A percentile compares a stretch with the other conserved stretches of the same genome.
Conservation (phyloP, 2,113 vertebrate species). For the Nicator chloris region DNA sequence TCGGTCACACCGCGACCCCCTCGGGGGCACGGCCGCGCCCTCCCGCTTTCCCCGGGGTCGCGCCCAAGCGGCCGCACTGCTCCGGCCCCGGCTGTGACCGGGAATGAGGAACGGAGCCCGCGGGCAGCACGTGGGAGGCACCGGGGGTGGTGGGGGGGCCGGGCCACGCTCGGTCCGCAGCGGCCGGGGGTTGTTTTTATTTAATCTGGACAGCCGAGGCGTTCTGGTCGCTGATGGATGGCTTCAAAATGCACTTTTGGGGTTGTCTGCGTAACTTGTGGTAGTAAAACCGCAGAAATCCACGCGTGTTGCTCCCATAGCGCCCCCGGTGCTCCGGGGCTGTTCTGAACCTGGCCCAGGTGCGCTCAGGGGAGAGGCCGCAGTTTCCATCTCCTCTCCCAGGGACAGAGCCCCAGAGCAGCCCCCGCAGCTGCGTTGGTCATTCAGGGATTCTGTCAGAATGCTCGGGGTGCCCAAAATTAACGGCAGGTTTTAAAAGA, state of each 20-base stretch:
- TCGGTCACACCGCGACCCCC: no score
- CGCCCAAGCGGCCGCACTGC: not conserved
- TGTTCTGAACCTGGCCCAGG: rapidly evolving
- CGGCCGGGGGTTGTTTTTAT: not conserved
- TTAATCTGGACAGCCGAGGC: no score
- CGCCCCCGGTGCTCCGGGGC: not conserved
- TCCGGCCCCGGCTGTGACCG: not conserved
- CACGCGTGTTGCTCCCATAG: not conserved
- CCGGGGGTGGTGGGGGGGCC: not conserved
- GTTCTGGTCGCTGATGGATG: rapidly evolving
- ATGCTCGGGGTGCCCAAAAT: not conserved
- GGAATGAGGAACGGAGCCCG: not conserved
- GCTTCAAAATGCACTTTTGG: rapidly evolving
- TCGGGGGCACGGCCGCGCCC: not conserved
- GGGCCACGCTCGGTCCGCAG: not conserved
- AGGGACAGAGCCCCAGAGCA: not conserved
- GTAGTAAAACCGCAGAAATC: rapidly evolving
- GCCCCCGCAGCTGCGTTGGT: no score
- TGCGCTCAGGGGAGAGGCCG: not conserved
- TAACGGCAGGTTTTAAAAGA: not conserved
- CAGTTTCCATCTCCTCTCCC: not conserved
- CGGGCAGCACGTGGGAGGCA: not conserved
- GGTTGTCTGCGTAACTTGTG: rapidly evolving
- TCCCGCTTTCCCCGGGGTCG: no score
- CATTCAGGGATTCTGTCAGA: rapidly evolving